These are phyloP conservation scores for Pachyseris speciosa DNA, from an alignment of 64 coral and sea anemone genomes.

Conservation along the genomic window DNA sequence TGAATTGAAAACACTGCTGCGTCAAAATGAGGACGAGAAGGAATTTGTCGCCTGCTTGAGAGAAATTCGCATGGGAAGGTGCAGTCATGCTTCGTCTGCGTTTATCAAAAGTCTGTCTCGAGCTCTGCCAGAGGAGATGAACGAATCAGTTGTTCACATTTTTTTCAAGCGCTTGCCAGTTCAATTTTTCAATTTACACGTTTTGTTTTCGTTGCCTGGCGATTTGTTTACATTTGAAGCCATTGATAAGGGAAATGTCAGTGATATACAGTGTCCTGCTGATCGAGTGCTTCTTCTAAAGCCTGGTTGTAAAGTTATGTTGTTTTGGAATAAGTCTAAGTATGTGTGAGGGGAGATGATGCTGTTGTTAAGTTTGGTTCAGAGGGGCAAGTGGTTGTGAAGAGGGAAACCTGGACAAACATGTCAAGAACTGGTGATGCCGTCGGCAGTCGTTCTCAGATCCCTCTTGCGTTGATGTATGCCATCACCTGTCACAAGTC, in stretches of 20 bases:
- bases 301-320: background rate
- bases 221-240: background rate
- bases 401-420: constrained; percentile 21
- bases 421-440: background rate
- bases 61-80: constrained; percentile 11
- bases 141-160: background rate
- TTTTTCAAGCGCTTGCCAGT: constrained; percentile 37
- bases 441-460: constrained; percentile 1
- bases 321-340: background rate
- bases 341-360: background rate
- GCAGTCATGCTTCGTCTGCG: background rate
- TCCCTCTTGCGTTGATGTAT: background rate
- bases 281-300: background rate
- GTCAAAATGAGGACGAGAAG: constrained; percentile 3
- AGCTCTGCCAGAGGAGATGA: background rate
- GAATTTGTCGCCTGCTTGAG: constrained; percentile 21
- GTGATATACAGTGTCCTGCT: constrained; percentile 8
- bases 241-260: background rate
- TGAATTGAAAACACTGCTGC: constrained; percentile 3
- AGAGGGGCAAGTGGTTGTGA: background rate
- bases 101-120: constrained; percentile 19
- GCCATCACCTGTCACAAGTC: constrained; percentile 39
- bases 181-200: constrained; percentile 12
- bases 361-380: background rate
- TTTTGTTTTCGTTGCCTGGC: background rate